Base-by-base conservation (phyloP, 2,797 vertebrate species). In the Scarus forsteni region DNA sequence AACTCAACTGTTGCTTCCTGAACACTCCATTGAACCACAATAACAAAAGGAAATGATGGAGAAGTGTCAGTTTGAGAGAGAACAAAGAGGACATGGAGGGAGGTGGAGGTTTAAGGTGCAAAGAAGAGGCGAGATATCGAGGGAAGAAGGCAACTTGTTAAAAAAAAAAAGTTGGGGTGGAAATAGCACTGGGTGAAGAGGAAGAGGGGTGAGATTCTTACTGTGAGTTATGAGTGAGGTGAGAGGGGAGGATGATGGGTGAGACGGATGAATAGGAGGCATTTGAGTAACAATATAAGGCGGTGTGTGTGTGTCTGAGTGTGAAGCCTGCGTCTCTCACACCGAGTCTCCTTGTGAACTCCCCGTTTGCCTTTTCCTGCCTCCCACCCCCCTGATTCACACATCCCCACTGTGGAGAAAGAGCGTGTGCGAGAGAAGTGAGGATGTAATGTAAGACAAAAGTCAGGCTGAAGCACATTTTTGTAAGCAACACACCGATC, bases 281-380 rank as follows among this genome's bases (percentile, higher is more conserved):
- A 78, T 63, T 76, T 70, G 73, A 54, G 71, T 57, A 71, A n/a
- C 60, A 83, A 57, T 63, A 60, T 19, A 15, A 50, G 18, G 56
- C 3, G 11, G 68, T 38, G 40, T 45, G 39, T 13, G 60, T 36
- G 13, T 44, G 8, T 66, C 55, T 38, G 44, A 70, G 80, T 0
- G 11, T 11, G 54, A 43, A 73, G 53, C 48, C 19, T 27, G 51
- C n/a, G 50, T 50, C 60, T 79, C 64, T 71, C 74, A 81, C 57
- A 35, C 39, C 0, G 3, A 43, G 70, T 46, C 64, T 54, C 65
- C 27, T 51, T 65, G 79, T 63, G 80, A 85, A 85, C 62, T 69
- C 66, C 1, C 70, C 2, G 42, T 68, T 81, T 74, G 84, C 73
- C 84, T 83, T 87, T 90, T 85, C 80, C 86, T 80, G 79, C 72